Percentiles rank a stretch among this genome's conserved stretches.
Conservation (phyloP, 2,888 invertebrate species). For the Aelia acuminata region DNA sequence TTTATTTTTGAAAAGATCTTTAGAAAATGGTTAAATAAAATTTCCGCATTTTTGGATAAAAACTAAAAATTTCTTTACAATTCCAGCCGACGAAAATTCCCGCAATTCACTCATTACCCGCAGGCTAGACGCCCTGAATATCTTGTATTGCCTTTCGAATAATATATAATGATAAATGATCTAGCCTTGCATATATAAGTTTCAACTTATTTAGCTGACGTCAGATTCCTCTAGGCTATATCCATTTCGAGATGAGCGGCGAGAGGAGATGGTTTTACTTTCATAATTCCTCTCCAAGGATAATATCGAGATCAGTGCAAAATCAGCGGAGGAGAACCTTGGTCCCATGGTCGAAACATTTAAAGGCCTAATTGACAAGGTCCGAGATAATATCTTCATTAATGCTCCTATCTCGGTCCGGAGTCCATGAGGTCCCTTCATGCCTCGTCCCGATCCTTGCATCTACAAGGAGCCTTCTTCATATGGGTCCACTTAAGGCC, state of each 20-base stretch:
- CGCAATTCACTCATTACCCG: no score
- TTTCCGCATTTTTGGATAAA: no score
- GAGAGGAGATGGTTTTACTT: neutral
- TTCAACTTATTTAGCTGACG: neutral
- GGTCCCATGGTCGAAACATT: constrained; percentile 43
- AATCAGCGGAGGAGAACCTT: neutral
- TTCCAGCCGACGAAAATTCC: no score
- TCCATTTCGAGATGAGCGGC: neutral
- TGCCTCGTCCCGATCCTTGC: neutral
- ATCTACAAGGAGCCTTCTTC: neutral
- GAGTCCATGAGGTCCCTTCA: neutral
- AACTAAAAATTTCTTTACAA: no score
- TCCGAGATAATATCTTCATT: constrained; percentile 11
- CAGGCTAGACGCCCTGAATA: no score
- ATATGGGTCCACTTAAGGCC: neutral
- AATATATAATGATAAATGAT: neutral
- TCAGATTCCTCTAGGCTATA: neutral
- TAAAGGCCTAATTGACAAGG: constrained; percentile 47
- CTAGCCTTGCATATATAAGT: neutral
- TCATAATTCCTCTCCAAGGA: neutral
- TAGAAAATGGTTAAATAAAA: no score
- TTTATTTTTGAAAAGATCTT: no score
- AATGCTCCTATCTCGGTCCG: neutral
- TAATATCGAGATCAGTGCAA: constrained; percentile 32
- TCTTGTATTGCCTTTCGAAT: no score